A percentile compares a stretch with the other conserved stretches of the same genome.
These are phyloP conservation scores for Aplysina aerophoba DNA, from an alignment of 37 sponge, comb jelly and placozoan species.

Conservation along the genomic window DNA sequence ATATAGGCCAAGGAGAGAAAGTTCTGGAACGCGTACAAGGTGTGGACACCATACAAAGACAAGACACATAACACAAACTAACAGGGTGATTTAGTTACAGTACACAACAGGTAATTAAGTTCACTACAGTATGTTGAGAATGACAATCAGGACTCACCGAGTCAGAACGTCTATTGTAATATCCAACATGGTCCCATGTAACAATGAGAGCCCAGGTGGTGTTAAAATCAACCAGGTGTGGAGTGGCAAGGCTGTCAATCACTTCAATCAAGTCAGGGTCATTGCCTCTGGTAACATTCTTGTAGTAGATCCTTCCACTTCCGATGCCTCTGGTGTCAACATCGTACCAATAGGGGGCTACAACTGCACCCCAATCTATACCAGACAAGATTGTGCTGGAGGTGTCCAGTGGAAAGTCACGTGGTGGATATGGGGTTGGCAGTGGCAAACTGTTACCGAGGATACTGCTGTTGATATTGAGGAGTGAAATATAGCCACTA, in stretches of 20 bases:
- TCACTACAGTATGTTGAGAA: no score
- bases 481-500: conserved; percentile 28
- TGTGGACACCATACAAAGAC: no score
- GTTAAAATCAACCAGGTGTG: not conserved
- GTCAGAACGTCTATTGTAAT: not conserved
- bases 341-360: conserved; percentile 17
- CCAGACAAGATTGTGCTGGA: not conserved
- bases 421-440: not conserved
- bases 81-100: no score
- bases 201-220: conserved; percentile 24
- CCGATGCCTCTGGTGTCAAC: not conserved
- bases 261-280: not conserved
- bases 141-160: no score
- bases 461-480: not conserved
- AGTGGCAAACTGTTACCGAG: no score
- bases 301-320: conserved; percentile 18
- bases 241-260: not conserved
- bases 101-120: no score
- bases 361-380: conserved; percentile 7
- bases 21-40: no score
- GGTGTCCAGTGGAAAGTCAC: not conserved
- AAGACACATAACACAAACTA: no score
- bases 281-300: not conserved
- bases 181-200: conserved; percentile 44
- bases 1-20: no score